Percentiles rank a stretch among this genome's conserved stretches.
phyloP scores from a whole-genome alignment of 2,113 vertebrate genomes.

The Uria aalge region DNA sequence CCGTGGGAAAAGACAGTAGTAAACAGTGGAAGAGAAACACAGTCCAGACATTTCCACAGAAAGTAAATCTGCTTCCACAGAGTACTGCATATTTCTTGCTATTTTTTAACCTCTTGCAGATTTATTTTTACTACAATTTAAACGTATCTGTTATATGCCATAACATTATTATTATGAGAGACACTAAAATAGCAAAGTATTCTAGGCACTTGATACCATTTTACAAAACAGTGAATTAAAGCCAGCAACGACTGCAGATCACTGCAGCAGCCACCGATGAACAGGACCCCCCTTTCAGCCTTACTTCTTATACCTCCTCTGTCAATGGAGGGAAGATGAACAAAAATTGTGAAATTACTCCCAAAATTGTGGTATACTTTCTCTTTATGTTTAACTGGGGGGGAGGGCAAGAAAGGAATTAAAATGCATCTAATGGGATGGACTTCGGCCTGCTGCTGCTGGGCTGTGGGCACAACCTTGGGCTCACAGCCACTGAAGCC shows the following conservation, averaged over 20 bases:
- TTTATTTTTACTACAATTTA: slow-evolving; percentile 63
- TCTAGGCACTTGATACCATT: neutral
- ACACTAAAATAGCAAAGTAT: slow-evolving; percentile 48
- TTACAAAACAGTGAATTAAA: neutral
- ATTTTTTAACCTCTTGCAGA: slow-evolving; percentile 52
- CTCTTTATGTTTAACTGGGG: neutral
- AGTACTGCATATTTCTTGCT: slow-evolving; percentile 13
- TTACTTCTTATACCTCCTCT: neutral
- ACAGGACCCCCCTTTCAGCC: neutral
- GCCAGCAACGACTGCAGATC: neutral
- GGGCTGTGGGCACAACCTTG: neutral
- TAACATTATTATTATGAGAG: slow-evolving; percentile 45
- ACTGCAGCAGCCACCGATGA: neutral
- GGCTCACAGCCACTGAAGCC: neutral
- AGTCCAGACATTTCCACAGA: slow-evolving; percentile 41
- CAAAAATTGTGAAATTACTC: neutral
- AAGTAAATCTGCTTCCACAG: slow-evolving; percentile 45
- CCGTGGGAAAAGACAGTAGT: slow-evolving; percentile 25
- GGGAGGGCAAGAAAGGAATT: neutral
- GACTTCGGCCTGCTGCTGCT: neutral
- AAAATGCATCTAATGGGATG: neutral
- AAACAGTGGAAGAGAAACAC: slow-evolving; percentile 42
- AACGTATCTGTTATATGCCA: slow-evolving; percentile 51
- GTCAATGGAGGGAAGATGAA: neutral
- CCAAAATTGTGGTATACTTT: neutral